phyloP scores from a whole-genome alignment of 1,140 invertebrate genomes.

The Rhagoletis zephyria region DNA sequence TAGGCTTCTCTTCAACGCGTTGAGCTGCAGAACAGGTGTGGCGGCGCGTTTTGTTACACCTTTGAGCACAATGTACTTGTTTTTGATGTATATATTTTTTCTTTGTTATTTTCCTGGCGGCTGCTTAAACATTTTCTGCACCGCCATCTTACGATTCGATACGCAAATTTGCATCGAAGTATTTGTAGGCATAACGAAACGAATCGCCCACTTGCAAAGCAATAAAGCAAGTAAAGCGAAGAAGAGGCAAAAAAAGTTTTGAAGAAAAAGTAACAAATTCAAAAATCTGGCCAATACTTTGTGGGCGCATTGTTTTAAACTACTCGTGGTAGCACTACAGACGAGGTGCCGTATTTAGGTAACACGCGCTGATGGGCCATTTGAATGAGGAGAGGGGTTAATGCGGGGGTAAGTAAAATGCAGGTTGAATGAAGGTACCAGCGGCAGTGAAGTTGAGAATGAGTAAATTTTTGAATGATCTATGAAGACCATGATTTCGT shows the following conservation, averaged over 20 bases:
- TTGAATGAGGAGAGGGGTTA: neutral
- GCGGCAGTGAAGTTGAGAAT: too few species aligned
- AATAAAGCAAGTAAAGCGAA: neutral
- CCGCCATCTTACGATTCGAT: neutral
- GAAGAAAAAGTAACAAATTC: neutral
- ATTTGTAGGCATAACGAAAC: neutral
- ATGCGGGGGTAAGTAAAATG: too few species aligned
- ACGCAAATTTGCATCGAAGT: neutral
- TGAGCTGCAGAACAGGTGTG: neutral
- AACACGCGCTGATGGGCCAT: neutral
- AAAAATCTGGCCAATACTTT: neutral
- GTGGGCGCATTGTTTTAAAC: constrained; percentile 9
- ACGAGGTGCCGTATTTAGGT: neutral
- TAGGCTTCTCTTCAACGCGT: neutral
- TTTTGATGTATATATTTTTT: neutral
- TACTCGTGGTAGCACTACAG: neutral
- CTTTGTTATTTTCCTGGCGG: neutral
- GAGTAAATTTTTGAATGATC: too few species aligned
- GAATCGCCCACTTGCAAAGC: neutral
- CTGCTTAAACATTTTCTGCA: constrained; percentile 8
- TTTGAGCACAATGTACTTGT: neutral
- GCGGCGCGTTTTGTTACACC: constrained; percentile 11
- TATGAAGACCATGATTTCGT: too few species aligned
- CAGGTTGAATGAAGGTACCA: too few species aligned
- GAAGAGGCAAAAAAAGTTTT: neutral